Base-by-base conservation (phyloP, 2,888 invertebrate species). In the Nephrotoma appendiculata region DNA sequence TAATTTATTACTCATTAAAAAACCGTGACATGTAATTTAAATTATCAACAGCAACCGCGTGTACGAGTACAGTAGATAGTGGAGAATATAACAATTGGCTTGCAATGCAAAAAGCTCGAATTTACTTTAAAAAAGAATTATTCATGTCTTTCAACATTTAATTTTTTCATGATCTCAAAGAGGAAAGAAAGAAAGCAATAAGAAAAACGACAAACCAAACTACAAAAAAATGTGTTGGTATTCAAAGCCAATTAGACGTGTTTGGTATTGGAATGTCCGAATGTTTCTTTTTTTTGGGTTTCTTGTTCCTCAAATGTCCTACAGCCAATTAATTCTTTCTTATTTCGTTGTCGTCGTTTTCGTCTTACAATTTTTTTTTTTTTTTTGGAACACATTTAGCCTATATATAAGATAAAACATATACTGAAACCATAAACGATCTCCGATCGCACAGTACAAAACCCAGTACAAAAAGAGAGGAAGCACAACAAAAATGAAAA, bases 211-310 rank as follows among this genome's bases (percentile, higher is more conserved):
- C 43, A 85, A 85, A 11, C 48, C 48, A 83, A 85, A 6, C 52
- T 12, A 42, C 12, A 42, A 85, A 85, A 71, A 86, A 86, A 86
- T 45, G 44, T 44, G 41, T 45, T 86, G 86, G 86, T 86, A 86
- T 86, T 86, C 86, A 86, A 48, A 86, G 86, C 86, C 86, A 86
- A 86, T 86, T 86, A 86, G 86, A 86, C 86, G 86, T 45, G 86
- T 86, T 86, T 86, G 86, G 86, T 86, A 86, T 86, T 86, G 86
- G 86, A 86, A 86, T 86, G 86, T 86, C 86, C 84, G 84, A 84
- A 84, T 84, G 42, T 42, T 84, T 84, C 12, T 19, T 19, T 71
- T n/a, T 31, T 84, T 31, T 31, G 31, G 31, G 31, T 31, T 31
- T 31, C 31, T 31, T 41, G 84, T 84, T 84, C 42, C 43, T 84